Evolutionary conservation across 2,797 vertebrate genomes (phyloP).

Genomic region (Myripristis jacobus): DNA sequence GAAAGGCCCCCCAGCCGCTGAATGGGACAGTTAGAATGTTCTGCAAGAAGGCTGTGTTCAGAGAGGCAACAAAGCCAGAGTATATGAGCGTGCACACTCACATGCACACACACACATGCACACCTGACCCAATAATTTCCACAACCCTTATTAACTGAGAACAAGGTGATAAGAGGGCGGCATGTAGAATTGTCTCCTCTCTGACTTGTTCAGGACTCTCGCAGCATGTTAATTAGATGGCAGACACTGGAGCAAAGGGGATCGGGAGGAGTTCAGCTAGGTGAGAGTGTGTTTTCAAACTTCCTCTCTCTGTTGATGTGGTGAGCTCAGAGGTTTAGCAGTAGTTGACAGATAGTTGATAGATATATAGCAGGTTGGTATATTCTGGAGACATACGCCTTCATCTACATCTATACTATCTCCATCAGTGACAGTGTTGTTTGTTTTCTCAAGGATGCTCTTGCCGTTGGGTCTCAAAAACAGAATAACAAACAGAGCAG

Average conservation of each 20-base stretch:
- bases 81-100: not conserved
- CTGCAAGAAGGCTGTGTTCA: conserved; percentile 77
- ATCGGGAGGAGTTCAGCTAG: not conserved
- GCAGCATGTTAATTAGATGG: conserved; percentile 1
- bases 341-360: too few relatives aligned
- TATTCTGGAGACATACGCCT: not conserved
- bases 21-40: conserved; percentile 76
- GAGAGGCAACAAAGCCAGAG: conserved; percentile 35
- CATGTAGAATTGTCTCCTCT: not conserved
- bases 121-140: conserved; percentile 46
- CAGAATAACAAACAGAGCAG: conserved; percentile 61
- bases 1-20: conserved; percentile 55
- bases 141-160: conserved; percentile 51
- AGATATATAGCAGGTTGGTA: not conserved
- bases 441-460: not conserved
- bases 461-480: conserved; percentile 2
- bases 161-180: not conserved
- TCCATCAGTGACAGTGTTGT: not conserved
- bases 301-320: not conserved
- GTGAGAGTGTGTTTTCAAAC: not conserved
- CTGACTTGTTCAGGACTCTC: not conserved
- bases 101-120: conserved; percentile 21
- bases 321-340: not conserved
- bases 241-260: not conserved
- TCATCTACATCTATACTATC: not conserved